Percentiles rank a stretch among this genome's conserved stretches.
phyloP scores from a whole-genome alignment of 53 echinoderm and acorn worm genomes.

The Echinometra lucunter region DNA sequence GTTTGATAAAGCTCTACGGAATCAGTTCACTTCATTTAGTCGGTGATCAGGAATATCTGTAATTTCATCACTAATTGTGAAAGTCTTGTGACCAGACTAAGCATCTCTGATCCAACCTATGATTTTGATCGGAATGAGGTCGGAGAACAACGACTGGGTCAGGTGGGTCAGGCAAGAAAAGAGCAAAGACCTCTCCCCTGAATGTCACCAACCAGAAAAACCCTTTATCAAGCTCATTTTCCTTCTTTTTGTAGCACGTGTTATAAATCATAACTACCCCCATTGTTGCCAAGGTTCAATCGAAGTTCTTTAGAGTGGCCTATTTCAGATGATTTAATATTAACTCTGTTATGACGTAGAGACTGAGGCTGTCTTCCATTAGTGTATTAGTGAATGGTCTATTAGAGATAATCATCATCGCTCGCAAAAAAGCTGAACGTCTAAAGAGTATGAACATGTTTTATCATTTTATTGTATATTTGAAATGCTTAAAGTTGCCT shows the following conservation, averaged over 20 bases:
- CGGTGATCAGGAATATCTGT: not conserved
- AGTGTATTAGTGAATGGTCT: not conserved
- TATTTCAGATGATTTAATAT: slow-evolving; percentile 18
- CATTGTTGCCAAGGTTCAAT: slow-evolving; percentile 21
- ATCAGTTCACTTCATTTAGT: not conserved
- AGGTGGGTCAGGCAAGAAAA: slow-evolving; percentile 46
- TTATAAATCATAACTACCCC: slow-evolving; percentile 65
- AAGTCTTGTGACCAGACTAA: not conserved
- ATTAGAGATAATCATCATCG: slow-evolving; percentile 51
- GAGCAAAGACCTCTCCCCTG: slow-evolving; percentile 64
- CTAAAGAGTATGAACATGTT: not conserved
- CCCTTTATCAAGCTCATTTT: slow-evolving; percentile 45
- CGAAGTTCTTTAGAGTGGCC: slow-evolving; percentile 29
- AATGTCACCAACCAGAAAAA: slow-evolving; percentile 54
- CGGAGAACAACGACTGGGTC: slow-evolving; percentile 62
- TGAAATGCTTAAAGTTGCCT: slow-evolving; percentile 1
- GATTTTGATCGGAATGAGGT: slow-evolving; percentile 46
- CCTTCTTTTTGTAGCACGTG: slow-evolving; percentile 34
- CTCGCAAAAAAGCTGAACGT: not conserved
- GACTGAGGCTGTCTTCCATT: too few species aligned
- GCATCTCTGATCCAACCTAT: slow-evolving; percentile 32
- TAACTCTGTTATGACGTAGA: not conserved
- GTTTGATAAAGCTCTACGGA: not conserved
- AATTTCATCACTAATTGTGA: not conserved
- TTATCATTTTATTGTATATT: not conserved